Percentiles rank a stretch among this genome's conserved stretches.
Evolutionary conservation across 1,140 invertebrate species (phyloP).

Genomic region (Pseudomyrmex flavicornis): DNA sequence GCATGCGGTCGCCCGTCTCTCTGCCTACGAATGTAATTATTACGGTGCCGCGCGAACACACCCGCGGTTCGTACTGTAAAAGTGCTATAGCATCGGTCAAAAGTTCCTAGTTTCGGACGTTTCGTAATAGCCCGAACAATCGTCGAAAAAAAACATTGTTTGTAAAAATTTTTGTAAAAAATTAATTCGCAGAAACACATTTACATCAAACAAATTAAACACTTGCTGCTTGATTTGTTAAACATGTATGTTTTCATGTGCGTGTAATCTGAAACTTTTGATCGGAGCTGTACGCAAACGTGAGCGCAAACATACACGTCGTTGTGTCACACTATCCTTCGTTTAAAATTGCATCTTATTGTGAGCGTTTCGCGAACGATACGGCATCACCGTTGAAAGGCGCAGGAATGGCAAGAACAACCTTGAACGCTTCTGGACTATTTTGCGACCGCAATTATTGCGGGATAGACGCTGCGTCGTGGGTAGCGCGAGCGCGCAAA

Average conservation of each 20-base stretch:
- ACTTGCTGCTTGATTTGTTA: no score
- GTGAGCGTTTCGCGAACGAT: neutral
- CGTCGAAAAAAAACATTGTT: neutral
- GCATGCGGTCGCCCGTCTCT: conserved; percentile 26
- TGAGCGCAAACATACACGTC: neutral
- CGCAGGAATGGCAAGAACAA: neutral
- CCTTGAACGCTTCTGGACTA: conserved; percentile 45
- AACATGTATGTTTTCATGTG: neutral
- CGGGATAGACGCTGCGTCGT: conserved; percentile 33
- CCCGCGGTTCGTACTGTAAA: conserved; percentile 68
- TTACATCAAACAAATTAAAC: no score
- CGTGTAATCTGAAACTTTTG: neutral
- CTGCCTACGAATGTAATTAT: conserved; percentile 73
- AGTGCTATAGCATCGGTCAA: conserved; percentile 33
- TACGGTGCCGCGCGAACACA: conserved; percentile 70
- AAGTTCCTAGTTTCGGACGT: neutral
- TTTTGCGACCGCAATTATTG: conserved; percentile 62
- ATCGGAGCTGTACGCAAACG: neutral
- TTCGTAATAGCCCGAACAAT: neutral
- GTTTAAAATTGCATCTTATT: neutral
- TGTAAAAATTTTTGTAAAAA: no score
- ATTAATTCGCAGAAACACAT: no score
- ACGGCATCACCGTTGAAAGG: neutral
- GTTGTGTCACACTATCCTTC: neutral
- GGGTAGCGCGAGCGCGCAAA: neutral